Conservation (phyloP, 2,888 invertebrate genomes). For the Spodoptera exigua region DNA sequence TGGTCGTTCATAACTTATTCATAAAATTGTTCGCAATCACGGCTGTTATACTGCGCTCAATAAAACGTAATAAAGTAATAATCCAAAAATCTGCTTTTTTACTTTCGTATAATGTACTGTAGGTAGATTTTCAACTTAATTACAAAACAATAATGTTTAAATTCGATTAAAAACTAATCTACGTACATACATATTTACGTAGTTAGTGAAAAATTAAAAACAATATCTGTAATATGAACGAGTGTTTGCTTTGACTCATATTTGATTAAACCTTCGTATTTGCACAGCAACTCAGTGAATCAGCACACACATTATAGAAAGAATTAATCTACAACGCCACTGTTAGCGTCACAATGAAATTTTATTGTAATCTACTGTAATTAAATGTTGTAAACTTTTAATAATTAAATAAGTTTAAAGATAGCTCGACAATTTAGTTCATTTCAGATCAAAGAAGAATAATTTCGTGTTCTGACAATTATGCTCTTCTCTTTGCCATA, state of each 20-base stretch:
- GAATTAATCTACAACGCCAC: constrained; percentile 7
- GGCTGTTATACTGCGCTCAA: constrained; percentile 4
- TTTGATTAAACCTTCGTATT: constrained; percentile 41
- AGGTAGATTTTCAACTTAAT: too few species aligned
- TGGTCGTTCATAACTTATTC: constrained; percentile 29
- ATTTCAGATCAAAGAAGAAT: too few species aligned
- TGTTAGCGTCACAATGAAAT: constrained; percentile 32
- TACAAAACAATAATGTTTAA: too few species aligned
- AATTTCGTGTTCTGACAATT: too few species aligned
- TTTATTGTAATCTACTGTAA: constrained; percentile 22
- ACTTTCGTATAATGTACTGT: too few species aligned
- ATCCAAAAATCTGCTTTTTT: too few species aligned
- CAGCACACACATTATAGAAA: constrained; percentile 11
- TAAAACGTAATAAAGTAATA: background rate
- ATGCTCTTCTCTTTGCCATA: too few species aligned
- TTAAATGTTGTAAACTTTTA: constrained; percentile 7
- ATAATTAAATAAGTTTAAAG: too few species aligned
- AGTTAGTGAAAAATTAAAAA: constrained; percentile 5
- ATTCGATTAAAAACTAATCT: too few species aligned
- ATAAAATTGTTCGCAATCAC: constrained; percentile 17
- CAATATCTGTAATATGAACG: background rate
- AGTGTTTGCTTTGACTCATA: constrained; percentile 18
- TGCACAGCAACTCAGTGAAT: constrained; percentile 19
- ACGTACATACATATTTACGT: background rate
- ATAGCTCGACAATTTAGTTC: too few species aligned